These are phyloP conservation scores for Larimichthys crocea DNA, from an alignment of 2,113 vertebrate species.

Conservation along the genomic window DNA sequence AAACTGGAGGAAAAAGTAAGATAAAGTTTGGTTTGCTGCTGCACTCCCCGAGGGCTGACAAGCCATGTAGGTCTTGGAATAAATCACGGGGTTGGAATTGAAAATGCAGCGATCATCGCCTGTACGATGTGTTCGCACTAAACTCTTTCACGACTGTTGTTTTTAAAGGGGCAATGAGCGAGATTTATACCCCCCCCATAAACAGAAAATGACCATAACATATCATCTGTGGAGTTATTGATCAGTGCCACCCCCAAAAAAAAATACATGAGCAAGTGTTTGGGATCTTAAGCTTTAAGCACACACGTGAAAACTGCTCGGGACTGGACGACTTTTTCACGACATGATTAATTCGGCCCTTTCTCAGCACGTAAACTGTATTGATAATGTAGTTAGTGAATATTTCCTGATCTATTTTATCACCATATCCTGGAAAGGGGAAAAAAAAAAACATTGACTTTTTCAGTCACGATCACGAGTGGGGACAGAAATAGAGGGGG, in stretches of 20 bases:
- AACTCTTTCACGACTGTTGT: constrained; percentile 44
- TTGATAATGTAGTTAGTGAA: neutral
- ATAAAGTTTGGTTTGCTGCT: constrained; percentile 41
- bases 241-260: constrained; percentile 49
- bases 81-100: constrained; percentile 22
- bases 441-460: neutral
- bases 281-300: neutral
- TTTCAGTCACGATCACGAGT: neutral
- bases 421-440: neutral
- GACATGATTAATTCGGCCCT: neutral
- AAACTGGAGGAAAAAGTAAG: constrained; percentile 5
- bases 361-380: neutral
- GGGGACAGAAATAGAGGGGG: neutral
- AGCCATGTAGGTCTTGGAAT: neutral
- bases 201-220: constrained; percentile 59
- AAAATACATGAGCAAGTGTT: constrained; percentile 34
- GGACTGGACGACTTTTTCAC: neutral
- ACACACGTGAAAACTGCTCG: neutral
- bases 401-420: neutral
- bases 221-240: constrained; percentile 49
- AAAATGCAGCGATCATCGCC: constrained; percentile 35
- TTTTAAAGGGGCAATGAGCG: constrained; percentile 54
- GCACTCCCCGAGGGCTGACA: neutral
- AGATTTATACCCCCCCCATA: constrained; percentile 51
- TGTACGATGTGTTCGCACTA: constrained; percentile 37